Evolutionary conservation across 2,888 invertebrate species (phyloP).

Genomic region (Lepidochrysops patricia): DNA sequence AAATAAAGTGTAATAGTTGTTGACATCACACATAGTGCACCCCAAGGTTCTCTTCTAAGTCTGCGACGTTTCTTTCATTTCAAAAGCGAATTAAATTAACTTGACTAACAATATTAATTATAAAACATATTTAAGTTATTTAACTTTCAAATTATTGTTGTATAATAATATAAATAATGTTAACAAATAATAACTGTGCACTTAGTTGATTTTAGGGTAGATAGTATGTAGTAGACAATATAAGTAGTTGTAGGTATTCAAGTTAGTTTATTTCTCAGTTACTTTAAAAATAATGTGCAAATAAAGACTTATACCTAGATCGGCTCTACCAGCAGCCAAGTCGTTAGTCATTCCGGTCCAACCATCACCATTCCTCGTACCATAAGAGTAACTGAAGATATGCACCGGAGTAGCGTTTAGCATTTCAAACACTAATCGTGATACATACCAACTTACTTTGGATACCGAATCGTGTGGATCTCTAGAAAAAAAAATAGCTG

Average conservation of each 20-base stretch:
- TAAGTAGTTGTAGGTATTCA: no score
- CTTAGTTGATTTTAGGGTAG: no score
- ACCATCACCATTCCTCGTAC: slow-evolving; percentile 42
- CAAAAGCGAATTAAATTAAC: not conserved
- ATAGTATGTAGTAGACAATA: no score
- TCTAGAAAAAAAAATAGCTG: slow-evolving; percentile 30
- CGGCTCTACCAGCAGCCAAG: slow-evolving; percentile 39
- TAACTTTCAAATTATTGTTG: no score
- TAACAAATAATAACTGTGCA: no score
- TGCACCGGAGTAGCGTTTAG: slow-evolving; percentile 48
- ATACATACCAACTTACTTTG: slow-evolving; percentile 46
- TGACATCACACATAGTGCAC: not conserved
- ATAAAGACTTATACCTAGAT: slow-evolving; percentile 37
- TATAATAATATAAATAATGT: no score
- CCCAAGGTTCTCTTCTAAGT: not conserved
- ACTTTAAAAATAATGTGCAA: no score
- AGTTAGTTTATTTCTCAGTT: no score
- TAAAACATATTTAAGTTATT: no score
- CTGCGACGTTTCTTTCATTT: not conserved
- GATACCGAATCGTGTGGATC: slow-evolving; percentile 40
- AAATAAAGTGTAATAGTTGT: slow-evolving; percentile 9
- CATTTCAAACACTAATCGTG: slow-evolving; percentile 42
- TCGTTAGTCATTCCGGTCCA: slow-evolving; percentile 58
- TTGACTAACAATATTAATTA: no score
- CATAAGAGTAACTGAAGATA: slow-evolving; percentile 46